Conservation (phyloP, 2,888 invertebrate genomes). For the Rhaphigaster nebulosa region DNA sequence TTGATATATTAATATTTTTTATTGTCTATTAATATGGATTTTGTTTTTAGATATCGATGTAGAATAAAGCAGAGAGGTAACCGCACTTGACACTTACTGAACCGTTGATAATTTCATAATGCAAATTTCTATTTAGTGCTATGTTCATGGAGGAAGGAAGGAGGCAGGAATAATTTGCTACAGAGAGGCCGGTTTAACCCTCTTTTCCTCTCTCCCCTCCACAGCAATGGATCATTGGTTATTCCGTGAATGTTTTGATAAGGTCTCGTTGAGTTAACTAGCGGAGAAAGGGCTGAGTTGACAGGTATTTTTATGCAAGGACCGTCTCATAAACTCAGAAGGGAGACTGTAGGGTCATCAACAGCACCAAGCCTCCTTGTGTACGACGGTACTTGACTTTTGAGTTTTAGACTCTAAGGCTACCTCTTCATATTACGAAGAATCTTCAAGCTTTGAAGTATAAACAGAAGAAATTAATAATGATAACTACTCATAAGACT, state of each 20-base stretch:
- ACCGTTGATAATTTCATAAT: no score
- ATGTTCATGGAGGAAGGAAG: not conserved
- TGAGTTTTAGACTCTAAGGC: not conserved
- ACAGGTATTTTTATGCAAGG: slow-evolving; percentile 9
- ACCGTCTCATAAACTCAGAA: not conserved
- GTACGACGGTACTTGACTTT: not conserved
- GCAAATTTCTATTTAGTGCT: not conserved
- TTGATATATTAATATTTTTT: no score
- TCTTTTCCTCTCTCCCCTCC: not conserved
- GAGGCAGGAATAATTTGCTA: not conserved
- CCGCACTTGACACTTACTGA: no score
- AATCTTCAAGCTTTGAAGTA: not conserved
- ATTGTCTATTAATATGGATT: no score
- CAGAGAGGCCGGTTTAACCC: rapidly evolving
- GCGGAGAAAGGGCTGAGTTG: not conserved
- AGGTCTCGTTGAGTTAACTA: slow-evolving; percentile 9
- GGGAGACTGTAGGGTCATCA: not conserved
- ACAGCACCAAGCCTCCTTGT: not conserved
- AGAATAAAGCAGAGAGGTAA: no score
- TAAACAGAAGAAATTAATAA: not conserved
- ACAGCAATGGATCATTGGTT: not conserved
- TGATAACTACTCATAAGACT: not conserved
- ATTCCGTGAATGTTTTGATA: slow-evolving; percentile 2
- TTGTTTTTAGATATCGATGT: no score
- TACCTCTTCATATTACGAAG: not conserved